Conservation (phyloP, 1,140 invertebrate genomes). For the Bombus confusus region DNA sequence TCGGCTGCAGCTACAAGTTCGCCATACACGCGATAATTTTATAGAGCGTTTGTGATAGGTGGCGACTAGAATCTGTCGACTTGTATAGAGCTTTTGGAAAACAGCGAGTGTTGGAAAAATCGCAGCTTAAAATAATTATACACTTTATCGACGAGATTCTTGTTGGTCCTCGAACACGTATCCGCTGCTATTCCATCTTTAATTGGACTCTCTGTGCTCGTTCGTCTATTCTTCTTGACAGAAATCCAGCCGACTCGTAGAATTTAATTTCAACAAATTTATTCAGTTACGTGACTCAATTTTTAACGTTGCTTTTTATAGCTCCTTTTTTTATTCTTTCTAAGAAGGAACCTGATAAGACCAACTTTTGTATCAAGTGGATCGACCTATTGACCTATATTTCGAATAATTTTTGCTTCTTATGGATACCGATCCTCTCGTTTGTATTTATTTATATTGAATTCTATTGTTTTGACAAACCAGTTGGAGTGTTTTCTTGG, state of each 20-base stretch:
- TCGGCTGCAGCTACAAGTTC: not conserved
- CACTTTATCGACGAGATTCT: constrained; percentile 30
- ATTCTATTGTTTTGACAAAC: not conserved
- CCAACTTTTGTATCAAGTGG: not conserved
- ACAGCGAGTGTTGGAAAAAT: not conserved
- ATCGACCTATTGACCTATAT: constrained; percentile 8
- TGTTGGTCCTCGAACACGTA: constrained; percentile 44
- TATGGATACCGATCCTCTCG: not conserved
- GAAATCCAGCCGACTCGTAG: not conserved
- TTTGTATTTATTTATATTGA: not conserved
- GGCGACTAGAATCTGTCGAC: not conserved
- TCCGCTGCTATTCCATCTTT: constrained; percentile 36
- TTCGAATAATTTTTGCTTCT: not conserved
- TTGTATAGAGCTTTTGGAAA: not conserved
- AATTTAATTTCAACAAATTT: constrained; percentile 42
- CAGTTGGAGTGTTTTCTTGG: too few species aligned
- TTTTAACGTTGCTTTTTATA: not conserved
- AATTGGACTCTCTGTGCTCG: constrained; percentile 33
- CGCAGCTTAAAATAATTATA: constrained; percentile 39
- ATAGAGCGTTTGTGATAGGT: not conserved
- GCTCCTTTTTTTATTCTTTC: not conserved
- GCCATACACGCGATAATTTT: not conserved
- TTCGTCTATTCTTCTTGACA: not conserved
- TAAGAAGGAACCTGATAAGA: not conserved
- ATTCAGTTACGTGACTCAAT: constrained; percentile 40